phyloP scores from a whole-genome alignment of 1,140 invertebrate genomes.

The Yoshiicerus persimilis region DNA sequence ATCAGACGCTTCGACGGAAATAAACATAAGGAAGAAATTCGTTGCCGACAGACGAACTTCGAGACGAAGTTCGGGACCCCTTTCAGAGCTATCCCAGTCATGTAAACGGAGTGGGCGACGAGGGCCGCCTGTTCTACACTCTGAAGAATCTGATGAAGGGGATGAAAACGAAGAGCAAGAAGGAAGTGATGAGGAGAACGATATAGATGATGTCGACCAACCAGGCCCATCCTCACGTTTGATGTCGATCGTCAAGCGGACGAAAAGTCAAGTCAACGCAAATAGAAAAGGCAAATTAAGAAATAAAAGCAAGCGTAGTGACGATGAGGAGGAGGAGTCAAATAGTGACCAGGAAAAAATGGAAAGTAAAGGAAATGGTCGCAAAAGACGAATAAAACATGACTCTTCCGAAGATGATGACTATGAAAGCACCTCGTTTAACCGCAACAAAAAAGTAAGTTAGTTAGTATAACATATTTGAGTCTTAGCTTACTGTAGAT shows the following conservation, averaged over 20 bases:
- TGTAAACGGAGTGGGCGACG: background rate
- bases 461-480: background rate
- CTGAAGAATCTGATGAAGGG: constrained; percentile 42
- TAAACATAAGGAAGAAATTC: background rate
- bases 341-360: constrained; percentile 44
- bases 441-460: background rate
- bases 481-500: background rate
- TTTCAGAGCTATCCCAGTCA: background rate
- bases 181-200: constrained; percentile 53
- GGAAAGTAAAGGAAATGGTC: background rate
- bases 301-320: background rate
- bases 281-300: constrained; percentile 17
- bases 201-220: constrained; percentile 50
- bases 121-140: background rate
- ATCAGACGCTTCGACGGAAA: constrained; percentile 42
- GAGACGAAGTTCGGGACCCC: background rate
- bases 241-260: constrained; percentile 39
- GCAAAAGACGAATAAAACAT: background rate
- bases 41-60: background rate
- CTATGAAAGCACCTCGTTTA: background rate
- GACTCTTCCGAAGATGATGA: background rate
- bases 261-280: constrained; percentile 33
- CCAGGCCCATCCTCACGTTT: constrained; percentile 29
- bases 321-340: constrained; percentile 50
- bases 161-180: constrained; percentile 50